Conservation (phyloP, 2,888 invertebrate species). For the Hirudinaria manillensis region DNA sequence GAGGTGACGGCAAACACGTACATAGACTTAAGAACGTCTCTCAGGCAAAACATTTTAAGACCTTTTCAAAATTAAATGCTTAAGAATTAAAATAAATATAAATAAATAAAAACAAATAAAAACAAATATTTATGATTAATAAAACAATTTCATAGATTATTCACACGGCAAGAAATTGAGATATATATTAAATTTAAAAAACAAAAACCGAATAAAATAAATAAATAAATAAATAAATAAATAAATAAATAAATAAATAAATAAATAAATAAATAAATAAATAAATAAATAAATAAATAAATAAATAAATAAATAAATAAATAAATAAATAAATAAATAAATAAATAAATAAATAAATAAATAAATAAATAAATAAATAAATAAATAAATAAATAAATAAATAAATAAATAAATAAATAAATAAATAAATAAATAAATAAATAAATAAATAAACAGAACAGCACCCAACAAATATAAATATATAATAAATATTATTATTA, state of each 20-base stretch:
- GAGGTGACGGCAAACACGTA: background rate
- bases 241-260: background rate
- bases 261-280: background rate
- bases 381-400: conserved; percentile 5
- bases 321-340: background rate
- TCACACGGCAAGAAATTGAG: background rate
- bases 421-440: conserved; percentile 20
- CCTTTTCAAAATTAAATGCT: background rate
- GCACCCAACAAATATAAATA: too few species aligned
- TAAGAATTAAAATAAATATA: background rate
- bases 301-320: background rate
- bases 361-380: conserved; percentile 4
- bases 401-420: conserved; percentile 3
- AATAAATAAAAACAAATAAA: background rate
- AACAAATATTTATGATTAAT: background rate
- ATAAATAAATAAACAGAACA: background rate
- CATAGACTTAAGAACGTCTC: too few species aligned
- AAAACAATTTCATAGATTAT: background rate
- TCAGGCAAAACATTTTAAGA: too few species aligned
- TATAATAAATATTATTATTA: too few species aligned
- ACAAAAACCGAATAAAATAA: background rate
- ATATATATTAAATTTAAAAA: background rate
- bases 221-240: background rate
- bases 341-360: conserved; percentile 9
- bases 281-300: background rate